Evolutionary conservation across 1,140 invertebrate genomes (phyloP).

Genomic region (Elysia chlorotica): DNA sequence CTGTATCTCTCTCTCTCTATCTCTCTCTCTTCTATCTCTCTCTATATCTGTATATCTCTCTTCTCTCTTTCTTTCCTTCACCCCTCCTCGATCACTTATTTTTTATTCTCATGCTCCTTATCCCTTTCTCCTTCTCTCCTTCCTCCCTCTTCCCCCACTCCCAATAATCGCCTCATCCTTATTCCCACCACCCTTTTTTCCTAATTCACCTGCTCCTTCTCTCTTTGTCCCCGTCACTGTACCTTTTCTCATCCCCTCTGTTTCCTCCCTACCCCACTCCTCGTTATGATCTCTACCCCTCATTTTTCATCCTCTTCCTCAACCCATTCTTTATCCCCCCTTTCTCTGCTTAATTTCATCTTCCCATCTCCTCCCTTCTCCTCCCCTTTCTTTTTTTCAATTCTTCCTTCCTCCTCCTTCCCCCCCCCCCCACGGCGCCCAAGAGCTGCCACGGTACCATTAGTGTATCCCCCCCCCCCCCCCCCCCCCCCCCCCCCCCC

Average conservation of each 20-base stretch:
- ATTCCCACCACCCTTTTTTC: neutral
- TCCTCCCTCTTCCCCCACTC: neutral
- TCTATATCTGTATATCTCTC: no score
- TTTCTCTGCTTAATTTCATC: neutral
- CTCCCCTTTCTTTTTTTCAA: conserved; percentile 22
- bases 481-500: no score
- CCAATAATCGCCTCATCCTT: neutral
- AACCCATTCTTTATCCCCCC: neutral
- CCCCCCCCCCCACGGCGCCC: neutral
- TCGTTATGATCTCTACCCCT: no score
- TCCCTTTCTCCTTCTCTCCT: neutral
- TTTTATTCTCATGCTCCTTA: neutral
- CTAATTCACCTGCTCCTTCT: neutral
- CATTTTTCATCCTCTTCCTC: neutral
- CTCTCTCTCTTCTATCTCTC: neutral
- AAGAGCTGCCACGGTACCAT: neutral
- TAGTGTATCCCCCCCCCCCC: no score
- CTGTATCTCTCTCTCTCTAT: neutral
- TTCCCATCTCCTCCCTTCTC: neutral
- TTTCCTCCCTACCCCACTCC: no score
- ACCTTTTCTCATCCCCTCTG: neutral
- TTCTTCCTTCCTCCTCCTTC: neutral
- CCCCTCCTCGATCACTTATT: neutral
- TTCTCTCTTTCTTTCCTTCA: neutral
- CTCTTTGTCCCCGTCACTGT: neutral